phyloP scores from a whole-genome alignment of 2,113 vertebrate species.

The Gymnocephalus cernua region DNA sequence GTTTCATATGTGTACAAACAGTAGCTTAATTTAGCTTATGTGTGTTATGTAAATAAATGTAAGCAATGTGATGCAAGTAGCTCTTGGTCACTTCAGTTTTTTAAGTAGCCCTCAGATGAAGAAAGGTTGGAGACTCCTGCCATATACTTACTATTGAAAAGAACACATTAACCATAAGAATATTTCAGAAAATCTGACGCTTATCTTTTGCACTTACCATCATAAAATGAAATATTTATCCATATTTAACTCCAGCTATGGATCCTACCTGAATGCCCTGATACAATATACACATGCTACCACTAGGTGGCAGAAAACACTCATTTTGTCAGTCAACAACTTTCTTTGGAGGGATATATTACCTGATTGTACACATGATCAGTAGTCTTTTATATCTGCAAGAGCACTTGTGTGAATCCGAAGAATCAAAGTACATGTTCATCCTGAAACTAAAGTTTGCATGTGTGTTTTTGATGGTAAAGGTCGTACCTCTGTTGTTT shows the following conservation, averaged over 20 bases:
- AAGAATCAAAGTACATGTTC: slow-evolving; percentile 46
- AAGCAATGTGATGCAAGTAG: no score
- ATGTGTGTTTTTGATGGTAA: neutral
- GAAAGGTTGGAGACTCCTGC: no score
- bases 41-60: no score
- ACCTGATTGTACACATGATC: neutral
- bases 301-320: slow-evolving; percentile 59
- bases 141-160: neutral
- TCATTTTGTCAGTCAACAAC: neutral
- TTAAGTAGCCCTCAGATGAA: no score
- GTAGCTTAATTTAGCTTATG: no score
- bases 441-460: slow-evolving; percentile 2
- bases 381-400: slow-evolving; percentile 18
- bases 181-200: no score
- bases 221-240: neutral
- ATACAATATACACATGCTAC: neutral
- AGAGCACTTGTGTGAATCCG: neutral
- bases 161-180: no score
- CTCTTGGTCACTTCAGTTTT: no score
- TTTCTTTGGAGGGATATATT: neutral
- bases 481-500: neutral
- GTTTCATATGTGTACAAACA: no score
- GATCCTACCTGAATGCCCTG: no score
- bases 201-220: neutral
- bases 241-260: neutral